A percentile compares a stretch with the other conserved stretches of the same genome.
These are phyloP conservation scores for Neoarius graeffei DNA, from an alignment of 2,113 vertebrate species.

Conservation along the genomic window DNA sequence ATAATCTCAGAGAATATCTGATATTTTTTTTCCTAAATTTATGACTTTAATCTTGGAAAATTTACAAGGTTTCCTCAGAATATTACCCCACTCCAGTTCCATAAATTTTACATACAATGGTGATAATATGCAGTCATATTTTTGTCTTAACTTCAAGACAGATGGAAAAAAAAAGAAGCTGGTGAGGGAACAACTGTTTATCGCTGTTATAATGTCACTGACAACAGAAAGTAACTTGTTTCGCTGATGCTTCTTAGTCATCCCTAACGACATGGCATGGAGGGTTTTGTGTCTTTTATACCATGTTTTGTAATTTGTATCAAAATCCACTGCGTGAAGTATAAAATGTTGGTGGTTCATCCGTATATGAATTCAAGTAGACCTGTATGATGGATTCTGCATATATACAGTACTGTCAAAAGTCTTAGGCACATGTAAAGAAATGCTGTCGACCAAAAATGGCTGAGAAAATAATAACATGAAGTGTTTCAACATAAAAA, in stretches of 20 bases:
- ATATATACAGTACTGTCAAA: too few species aligned
- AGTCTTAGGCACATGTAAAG: too few species aligned
- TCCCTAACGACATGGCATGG: too few species aligned
- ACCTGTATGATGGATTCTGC: background rate
- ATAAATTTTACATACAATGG: too few species aligned
- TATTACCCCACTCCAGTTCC: too few species aligned
- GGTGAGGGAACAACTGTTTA: background rate
- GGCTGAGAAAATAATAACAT: too few species aligned
- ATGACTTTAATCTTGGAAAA: too few species aligned
- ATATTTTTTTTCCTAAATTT: too few species aligned
- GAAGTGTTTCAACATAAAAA: too few species aligned
- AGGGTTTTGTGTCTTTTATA: background rate
- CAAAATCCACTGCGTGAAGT: background rate
- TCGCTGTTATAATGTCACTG: background rate
- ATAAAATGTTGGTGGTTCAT: background rate
- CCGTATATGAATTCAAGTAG: background rate
- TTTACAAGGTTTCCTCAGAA: too few species aligned
- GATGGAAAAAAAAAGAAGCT: background rate
- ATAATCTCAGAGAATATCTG: too few species aligned
- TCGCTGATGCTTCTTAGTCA: background rate
- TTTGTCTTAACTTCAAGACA: background rate
- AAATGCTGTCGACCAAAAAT: too few species aligned
- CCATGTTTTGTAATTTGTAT: background rate
- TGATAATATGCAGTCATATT: background rate
- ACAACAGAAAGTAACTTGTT: background rate